Percentiles rank a stretch among this genome's conserved stretches.
These are phyloP conservation scores for Lepisosteus oculatus DNA, from an alignment of 2,113 vertebrate genomes.

Conservation along the genomic window DNA sequence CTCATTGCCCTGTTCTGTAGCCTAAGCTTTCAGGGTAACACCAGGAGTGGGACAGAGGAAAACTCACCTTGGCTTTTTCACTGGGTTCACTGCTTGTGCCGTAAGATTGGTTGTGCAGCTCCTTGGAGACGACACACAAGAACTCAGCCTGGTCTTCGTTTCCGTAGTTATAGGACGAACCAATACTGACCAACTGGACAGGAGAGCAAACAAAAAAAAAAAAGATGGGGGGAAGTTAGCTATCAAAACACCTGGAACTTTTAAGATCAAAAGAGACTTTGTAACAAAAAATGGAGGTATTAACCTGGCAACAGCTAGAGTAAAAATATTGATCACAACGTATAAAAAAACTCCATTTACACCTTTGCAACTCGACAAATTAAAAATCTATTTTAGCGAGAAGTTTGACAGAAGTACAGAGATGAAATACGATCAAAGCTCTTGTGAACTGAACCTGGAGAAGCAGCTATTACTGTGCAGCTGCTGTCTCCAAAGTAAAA, in stretches of 20 bases:
- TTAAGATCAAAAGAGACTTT: not conserved
- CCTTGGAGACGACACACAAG: constrained; percentile 97
- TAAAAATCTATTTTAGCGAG: no score
- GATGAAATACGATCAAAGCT: no score
- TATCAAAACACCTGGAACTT: constrained; percentile 3
- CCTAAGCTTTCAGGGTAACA: no score
- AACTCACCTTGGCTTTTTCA: constrained; percentile 93
- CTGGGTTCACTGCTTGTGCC: constrained; percentile 90
- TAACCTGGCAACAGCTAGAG: not conserved
- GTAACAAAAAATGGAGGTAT: not conserved
- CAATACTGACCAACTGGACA: constrained; percentile 90
- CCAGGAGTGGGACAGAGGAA: no score
- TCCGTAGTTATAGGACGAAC: constrained; percentile 98
- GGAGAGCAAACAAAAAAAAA: constrained; percentile 12
- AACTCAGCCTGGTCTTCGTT: constrained; percentile 98
- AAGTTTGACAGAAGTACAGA: no score
- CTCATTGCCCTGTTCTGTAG: no score
- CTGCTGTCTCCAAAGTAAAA: no score
- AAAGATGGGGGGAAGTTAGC: constrained; percentile 22
- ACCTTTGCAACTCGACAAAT: no score
- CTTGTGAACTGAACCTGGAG: no score
- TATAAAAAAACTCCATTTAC: no score
- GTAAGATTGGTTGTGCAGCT: constrained; percentile 90
- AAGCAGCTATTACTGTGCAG: no score
- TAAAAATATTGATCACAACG: not conserved